phyloP scores from a whole-genome alignment of 2,888 invertebrate species.

The Pachydiplax longipennis region DNA sequence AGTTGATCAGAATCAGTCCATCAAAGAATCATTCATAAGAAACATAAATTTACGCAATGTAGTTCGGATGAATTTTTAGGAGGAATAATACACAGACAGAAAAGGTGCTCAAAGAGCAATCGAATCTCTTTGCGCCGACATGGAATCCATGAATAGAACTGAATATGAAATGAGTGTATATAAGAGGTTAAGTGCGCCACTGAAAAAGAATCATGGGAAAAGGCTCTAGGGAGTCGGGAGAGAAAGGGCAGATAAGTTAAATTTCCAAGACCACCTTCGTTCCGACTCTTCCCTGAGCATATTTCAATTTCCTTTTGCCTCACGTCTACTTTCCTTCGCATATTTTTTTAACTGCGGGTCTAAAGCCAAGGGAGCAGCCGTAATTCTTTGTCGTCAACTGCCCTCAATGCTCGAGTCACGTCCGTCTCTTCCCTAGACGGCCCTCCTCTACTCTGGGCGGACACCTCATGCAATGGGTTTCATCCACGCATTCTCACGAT shows the following conservation, averaged over 20 bases:
- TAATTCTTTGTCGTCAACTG: neutral
- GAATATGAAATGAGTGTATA: neutral
- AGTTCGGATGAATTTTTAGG: neutral
- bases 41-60: neutral
- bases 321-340: neutral
- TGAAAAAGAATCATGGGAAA: neutral
- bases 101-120: neutral
- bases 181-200: neutral
- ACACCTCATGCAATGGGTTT: neutral
- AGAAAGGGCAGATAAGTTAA: neutral
- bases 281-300: neutral
- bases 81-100: neutral
- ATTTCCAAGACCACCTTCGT: neutral
- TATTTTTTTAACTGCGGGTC: neutral
- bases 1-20: too few relatives aligned
- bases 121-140: neutral
- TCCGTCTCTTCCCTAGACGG: neutral
- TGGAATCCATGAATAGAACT: neutral
- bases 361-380: neutral
- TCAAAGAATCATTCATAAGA: too few relatives aligned
- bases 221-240: too few relatives aligned
- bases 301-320: neutral
- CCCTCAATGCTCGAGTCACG: neutral
- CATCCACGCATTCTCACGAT: neutral
- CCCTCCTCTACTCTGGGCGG: neutral